These are phyloP conservation scores for Drosophila willistoni DNA, from an alignment of 1,140 invertebrate genomes.

Conservation along the genomic window DNA sequence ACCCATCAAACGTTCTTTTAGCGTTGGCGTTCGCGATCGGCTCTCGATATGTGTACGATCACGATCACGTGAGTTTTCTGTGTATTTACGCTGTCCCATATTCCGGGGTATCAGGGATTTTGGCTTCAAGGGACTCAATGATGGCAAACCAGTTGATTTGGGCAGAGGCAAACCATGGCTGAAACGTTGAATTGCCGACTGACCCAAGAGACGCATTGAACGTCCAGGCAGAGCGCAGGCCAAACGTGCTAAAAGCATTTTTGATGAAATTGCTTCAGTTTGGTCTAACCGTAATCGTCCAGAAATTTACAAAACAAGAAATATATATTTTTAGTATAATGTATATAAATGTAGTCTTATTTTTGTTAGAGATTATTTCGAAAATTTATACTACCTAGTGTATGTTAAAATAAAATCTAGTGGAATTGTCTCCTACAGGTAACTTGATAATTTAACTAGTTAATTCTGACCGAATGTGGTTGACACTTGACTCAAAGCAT, in stretches of 20 bases:
- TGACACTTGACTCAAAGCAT: background rate
- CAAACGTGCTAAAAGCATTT: slow-evolving; percentile 62
- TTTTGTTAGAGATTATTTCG: background rate
- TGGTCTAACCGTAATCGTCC: slow-evolving; percentile 6
- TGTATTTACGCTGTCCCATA: slow-evolving; percentile 40
- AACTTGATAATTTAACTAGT: background rate
- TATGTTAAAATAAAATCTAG: background rate
- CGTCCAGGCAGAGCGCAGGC: slow-evolving; percentile 31
- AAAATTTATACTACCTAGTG: background rate
- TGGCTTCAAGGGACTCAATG: background rate
- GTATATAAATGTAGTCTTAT: background rate
- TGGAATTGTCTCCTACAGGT: background rate
- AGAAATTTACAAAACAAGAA: background rate
- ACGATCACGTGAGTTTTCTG: slow-evolving; percentile 42
- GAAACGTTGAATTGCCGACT: slow-evolving; percentile 14
- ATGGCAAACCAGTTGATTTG: background rate
- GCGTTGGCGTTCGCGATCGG: slow-evolving; percentile 42
- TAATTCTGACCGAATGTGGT: background rate
- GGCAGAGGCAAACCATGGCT: background rate
- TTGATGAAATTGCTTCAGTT: background rate
- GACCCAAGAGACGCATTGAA: slow-evolving; percentile 34
- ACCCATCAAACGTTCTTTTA: slow-evolving; percentile 77
- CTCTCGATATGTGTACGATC: slow-evolving; percentile 46
- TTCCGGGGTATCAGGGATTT: slow-evolving; percentile 23
- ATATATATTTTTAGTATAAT: background rate